phyloP scores from a whole-genome alignment of 2,113 vertebrate species.

The Pteropus alecto region DNA sequence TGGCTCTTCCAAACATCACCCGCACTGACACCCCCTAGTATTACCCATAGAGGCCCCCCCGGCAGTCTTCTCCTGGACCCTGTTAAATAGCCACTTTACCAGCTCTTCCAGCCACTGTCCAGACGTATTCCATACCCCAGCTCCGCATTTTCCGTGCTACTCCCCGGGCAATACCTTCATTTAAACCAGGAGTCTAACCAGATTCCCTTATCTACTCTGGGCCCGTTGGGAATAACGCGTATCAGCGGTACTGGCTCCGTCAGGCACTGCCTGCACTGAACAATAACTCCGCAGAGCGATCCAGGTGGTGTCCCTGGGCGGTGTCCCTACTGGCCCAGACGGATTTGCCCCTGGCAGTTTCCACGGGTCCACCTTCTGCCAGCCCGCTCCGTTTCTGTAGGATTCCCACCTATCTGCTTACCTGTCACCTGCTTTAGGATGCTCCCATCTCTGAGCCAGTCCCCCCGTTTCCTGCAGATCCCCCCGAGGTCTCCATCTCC shows the following conservation, averaged over 20 bases:
- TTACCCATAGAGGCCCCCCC: background rate
- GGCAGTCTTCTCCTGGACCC: background rate
- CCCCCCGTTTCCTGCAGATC: constrained; percentile 74
- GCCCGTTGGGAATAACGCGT: background rate
- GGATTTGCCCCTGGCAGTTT: too few relatives aligned
- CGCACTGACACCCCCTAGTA: background rate
- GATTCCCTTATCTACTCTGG: background rate
- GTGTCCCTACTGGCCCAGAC: background rate
- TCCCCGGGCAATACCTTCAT: background rate
- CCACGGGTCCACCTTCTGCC: background rate
- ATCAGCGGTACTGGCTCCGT: background rate
- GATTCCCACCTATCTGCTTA: background rate
- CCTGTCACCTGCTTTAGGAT: background rate
- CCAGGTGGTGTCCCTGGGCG: background rate
- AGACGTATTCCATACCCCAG: background rate
- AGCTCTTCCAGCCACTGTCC: background rate
- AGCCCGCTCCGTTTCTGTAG: background rate
- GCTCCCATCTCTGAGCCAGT: background rate
- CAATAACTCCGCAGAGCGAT: rapidly evolving
- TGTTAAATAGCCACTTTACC: background rate
- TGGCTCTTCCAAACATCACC: background rate
- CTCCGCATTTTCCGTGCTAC: background rate
- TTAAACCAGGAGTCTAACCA: background rate
- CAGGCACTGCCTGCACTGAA: background rate
- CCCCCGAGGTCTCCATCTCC: constrained; percentile 84